Base-by-base conservation (phyloP, 2,797 vertebrate genomes). In the Sternarchorhynchus goeldii region DNA sequence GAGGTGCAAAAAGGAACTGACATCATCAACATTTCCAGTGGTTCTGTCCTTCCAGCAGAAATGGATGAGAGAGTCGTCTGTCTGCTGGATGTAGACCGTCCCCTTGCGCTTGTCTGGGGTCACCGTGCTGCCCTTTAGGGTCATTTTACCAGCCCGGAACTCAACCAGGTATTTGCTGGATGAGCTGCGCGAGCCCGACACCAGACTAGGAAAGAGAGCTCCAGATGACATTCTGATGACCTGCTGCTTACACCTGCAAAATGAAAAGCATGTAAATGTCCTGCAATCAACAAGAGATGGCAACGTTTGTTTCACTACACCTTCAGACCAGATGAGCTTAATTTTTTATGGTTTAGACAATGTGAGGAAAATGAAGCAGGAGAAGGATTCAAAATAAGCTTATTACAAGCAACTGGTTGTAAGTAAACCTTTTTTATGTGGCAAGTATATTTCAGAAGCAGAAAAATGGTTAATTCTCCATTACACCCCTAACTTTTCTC, bases 11-110 rank as follows among this genome's bases (percentile, higher is more conserved):
- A 65, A 45, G 8, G 20, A 72, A 91, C 96, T 96, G 79, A 99
- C 96, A 68, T 98, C 97, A 14, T 98, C 97, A 2, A 99, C 95
- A 0, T 93, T 98, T 8, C 94, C 95, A 0, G 93, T 90, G 7
- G 97, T 96, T 87, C 97, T 90, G 91, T 98, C 97, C 86, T 98
- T 98, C 97, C 97, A 99, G 90, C 97, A 99, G 90, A 98, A 98
- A 89, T 98, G 97, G 64, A 98, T 97, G 78, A 98, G 94, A 20
- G 97, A 98, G 87, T 99, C 97, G 0, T 99, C 97, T 0, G 96
- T 98, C 84, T 99, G 97, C 89, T 99, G 97, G 86, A 99, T 93
- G 89, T 98, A 99, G 67, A 96, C 97, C 0, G 88, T 91, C 58
- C 97, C 97, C 88, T 98, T 98, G 78, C 97, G 94, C 76, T 98